These are phyloP conservation scores for Leistus spinibarbis DNA, from an alignment of 2,888 invertebrate species.

Conservation along the genomic window DNA sequence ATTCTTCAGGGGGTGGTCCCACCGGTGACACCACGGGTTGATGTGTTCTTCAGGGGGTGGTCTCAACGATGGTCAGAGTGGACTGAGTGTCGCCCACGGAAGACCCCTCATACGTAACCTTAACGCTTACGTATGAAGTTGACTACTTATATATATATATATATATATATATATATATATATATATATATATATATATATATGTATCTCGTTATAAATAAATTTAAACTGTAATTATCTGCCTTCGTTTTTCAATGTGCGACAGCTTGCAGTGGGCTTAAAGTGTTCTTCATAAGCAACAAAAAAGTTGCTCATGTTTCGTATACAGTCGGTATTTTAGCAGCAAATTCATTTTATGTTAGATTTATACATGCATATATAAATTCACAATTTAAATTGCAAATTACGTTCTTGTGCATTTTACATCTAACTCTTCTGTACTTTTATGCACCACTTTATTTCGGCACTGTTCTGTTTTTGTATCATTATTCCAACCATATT, in stretches of 20 bases:
- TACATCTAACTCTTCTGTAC: conserved; percentile 10
- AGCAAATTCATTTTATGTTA: conserved; percentile 27
- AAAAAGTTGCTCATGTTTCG: background rate
- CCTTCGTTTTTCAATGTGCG: background rate
- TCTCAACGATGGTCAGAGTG: too few relatives aligned
- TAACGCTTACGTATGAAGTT: too few relatives aligned
- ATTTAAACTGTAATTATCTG: background rate
- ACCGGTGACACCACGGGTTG: too few relatives aligned
- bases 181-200: background rate
- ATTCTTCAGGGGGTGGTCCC: too few relatives aligned
- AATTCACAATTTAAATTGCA: conserved; percentile 34
- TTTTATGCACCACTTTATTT: background rate
- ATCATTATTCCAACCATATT: background rate
- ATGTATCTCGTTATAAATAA: background rate
- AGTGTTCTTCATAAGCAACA: background rate
- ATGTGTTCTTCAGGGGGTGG: too few relatives aligned
- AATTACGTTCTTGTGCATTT: conserved; percentile 34
- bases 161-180: too few relatives aligned
- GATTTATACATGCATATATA: conserved; percentile 36
- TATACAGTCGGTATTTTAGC: conserved; percentile 6
- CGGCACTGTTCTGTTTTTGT: background rate
- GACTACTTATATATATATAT: background rate
- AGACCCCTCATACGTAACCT: too few relatives aligned
- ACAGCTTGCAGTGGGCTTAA: background rate
- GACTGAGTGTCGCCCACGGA: too few relatives aligned